Evolutionary conservation across 2,888 invertebrate genomes (phyloP), one percentile per base, ranked within the genome.

Genomic region (Drosophila diplacantha): DNA sequence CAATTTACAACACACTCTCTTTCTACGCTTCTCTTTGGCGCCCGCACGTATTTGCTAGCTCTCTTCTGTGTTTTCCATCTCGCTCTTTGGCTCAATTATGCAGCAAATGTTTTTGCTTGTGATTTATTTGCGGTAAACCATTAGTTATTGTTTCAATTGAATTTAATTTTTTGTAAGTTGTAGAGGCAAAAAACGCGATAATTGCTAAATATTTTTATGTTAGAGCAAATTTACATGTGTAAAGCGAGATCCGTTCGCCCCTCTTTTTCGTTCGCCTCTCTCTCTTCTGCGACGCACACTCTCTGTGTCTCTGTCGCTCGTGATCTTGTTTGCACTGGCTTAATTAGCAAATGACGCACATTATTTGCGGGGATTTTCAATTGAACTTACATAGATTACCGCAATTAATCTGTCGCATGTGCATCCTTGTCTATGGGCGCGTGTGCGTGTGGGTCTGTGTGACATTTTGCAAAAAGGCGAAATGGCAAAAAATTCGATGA

Each of bases 31-130:
- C 47, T 61, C 50, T 57, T 62, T 51, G 22, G 29, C 20, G 24
- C 44, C n/a, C 26, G 29, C 31, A 56, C 49, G 24, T 32, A 20
- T 22, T 57, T 16, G 11, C 14, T 11, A 16, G 8, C 37, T 44
- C 58, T 59, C 44, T 59, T 63, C 18, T 12, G 12, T 18, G 38
- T 16, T 22, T 49, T 24, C 24, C 35, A 39, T 20, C 38, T 2
- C 20, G 31, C 67, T 65, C 64, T 52, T 51, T 46, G 34, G 50
- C 56, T 62, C 64, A 51, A 56, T 58, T 43, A 58, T 60, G 22
- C 11, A 65, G 67, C 74, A 80, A 77, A 80, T 77, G 72, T 81
- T 78, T 72, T 71, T 69, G 69, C 68, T 71, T 73, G 70, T 71
- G 69, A 68, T 72, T 78, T 72, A 72, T 72, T 81, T 69, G 69